Evolutionary conservation across 2,113 vertebrate species (phyloP).

Genomic region (Odontesthes bonariensis): DNA sequence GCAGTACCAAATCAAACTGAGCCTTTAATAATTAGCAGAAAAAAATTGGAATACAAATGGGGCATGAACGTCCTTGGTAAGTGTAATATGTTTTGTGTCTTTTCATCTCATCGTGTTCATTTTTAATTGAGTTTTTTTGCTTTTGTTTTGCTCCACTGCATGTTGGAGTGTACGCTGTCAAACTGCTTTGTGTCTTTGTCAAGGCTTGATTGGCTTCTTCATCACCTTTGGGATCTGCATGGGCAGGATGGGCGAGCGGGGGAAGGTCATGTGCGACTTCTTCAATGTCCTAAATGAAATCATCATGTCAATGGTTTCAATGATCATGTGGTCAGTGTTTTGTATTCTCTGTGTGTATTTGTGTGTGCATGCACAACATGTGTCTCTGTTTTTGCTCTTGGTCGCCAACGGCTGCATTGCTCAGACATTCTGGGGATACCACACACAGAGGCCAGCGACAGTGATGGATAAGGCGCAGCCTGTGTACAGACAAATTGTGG

Average conservation of each 20-base stretch:
- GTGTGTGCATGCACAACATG: slow-evolving; percentile 2
- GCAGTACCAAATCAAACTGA: slow-evolving; percentile 72
- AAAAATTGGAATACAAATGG: slow-evolving; percentile 86
- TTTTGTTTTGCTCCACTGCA: background rate
- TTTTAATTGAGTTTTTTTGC: background rate
- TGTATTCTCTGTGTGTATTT: slow-evolving; percentile 2
- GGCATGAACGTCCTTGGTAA: slow-evolving; percentile 90
- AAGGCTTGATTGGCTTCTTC: slow-evolving; percentile 89
- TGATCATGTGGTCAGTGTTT: slow-evolving; percentile 88
- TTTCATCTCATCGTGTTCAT: background rate
- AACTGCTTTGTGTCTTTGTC: slow-evolving; percentile 22
- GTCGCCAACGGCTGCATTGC: slow-evolving; percentile 31
- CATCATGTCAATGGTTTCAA: slow-evolving; percentile 88
- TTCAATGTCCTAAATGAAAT: slow-evolving; percentile 90
- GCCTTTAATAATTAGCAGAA: slow-evolving; percentile 73
- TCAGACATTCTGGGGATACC: slow-evolving; percentile 51
- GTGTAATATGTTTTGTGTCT: slow-evolving; percentile 1
- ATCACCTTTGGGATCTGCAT: slow-evolving; percentile 88
- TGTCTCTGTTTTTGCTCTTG: slow-evolving; percentile 53
- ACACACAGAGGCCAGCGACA: slow-evolving; percentile 40
- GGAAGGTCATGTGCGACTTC: slow-evolving; percentile 86
- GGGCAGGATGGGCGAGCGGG: slow-evolving; percentile 86
- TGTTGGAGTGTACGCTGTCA: background rate
- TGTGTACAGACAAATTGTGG: slow-evolving; percentile 43
- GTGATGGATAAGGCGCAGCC: slow-evolving; percentile 48